Percentiles rank a stretch among this genome's conserved stretches.
These are phyloP conservation scores for Cavia porcellus DNA, from an alignment of 2,113 vertebrate genomes.

Conservation along the genomic window DNA sequence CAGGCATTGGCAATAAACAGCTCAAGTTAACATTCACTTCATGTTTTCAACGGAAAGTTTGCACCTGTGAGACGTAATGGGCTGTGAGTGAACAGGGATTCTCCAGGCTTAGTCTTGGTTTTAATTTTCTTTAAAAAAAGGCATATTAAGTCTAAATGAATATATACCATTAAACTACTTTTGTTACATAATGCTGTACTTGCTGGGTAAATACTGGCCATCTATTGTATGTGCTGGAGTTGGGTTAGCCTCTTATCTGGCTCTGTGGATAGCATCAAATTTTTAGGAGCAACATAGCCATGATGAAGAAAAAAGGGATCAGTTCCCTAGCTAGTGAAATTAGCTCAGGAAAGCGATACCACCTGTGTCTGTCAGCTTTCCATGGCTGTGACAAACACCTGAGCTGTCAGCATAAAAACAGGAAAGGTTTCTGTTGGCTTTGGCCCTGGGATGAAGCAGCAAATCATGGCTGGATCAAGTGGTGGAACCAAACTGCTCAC, in stretches of 20 bases:
- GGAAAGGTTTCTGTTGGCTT: neutral
- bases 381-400: neutral
- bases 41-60: neutral
- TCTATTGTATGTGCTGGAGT: neutral
- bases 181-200: neutral
- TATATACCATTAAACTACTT: constrained; percentile 20
- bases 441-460: neutral
- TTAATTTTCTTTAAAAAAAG: neutral
- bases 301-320: neutral
- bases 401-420: neutral
- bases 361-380: neutral
- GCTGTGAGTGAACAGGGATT: neutral
- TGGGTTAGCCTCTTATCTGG: neutral
- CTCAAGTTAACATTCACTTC: neutral
- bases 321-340: neutral
- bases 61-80: neutral
- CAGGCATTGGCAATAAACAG: neutral
- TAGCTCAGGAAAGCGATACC: neutral
- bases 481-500: neutral
- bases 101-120: neutral
- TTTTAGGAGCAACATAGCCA: neutral
- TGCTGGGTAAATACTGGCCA: constrained; percentile 13
- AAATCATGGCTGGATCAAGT: neutral
- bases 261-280: neutral
- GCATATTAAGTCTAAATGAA: neutral